Conservation (phyloP, 2,888 invertebrate species). For the Aspidapion aeneum region DNA sequence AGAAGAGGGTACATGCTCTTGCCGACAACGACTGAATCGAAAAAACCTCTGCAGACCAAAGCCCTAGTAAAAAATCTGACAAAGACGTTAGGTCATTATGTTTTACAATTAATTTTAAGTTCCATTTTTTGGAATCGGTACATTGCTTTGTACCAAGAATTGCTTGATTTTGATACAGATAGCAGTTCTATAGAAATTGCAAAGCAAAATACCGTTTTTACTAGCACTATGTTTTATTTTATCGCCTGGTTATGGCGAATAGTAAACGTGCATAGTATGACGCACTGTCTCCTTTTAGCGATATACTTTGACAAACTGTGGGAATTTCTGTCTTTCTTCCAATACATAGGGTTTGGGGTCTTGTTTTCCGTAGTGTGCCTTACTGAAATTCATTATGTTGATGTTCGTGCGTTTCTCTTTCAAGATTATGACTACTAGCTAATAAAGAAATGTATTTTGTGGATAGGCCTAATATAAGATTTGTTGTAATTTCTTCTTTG, state of each 20-base stretch:
- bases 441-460: too few relatives aligned
- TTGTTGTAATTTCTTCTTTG: too few relatives aligned
- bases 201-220: constrained; percentile 60
- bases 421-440: too few relatives aligned
- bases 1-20: constrained; percentile 69
- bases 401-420: constrained; percentile 40
- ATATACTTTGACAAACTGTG: constrained; percentile 80
- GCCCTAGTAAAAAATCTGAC: constrained; percentile 65
- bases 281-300: constrained; percentile 70
- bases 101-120: constrained; percentile 68
- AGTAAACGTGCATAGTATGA: constrained; percentile 73
- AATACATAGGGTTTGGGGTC: constrained; percentile 68
- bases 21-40: constrained; percentile 53
- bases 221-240: constrained; percentile 70
- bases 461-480: too few relatives aligned
- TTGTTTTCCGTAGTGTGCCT: constrained; percentile 63
- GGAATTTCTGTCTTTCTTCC: constrained; percentile 68
- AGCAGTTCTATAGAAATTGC: constrained; percentile 52
- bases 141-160: constrained; percentile 73
- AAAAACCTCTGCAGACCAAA: constrained; percentile 62
- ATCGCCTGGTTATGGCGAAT: constrained; percentile 74
- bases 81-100: constrained; percentile 62
- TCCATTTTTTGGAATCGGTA: constrained; percentile 83
- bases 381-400: constrained; percentile 69
- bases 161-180: constrained; percentile 63